Evolutionary conservation across 2,113 vertebrate genomes (phyloP).

Genomic region (Notothenia rossii): DNA sequence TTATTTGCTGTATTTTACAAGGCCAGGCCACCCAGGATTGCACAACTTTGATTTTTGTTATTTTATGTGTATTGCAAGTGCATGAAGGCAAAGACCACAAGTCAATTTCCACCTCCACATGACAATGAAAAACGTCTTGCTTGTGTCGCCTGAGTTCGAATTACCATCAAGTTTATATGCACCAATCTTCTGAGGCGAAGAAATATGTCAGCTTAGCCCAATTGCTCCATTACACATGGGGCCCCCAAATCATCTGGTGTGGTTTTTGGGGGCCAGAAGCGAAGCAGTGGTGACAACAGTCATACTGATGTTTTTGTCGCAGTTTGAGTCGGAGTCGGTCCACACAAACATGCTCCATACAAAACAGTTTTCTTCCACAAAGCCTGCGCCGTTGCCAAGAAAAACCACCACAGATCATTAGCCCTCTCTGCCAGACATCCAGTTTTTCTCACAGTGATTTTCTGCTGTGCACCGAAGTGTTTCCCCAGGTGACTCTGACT

Average conservation of each 20-base stretch:
- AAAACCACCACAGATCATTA: constrained; percentile 61
- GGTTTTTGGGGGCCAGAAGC: constrained; percentile 54
- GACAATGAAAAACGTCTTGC: constrained; percentile 33
- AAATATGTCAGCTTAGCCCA: constrained; percentile 33
- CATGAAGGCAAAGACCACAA: constrained; percentile 28
- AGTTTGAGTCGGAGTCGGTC: constrained; percentile 48
- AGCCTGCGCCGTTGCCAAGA: constrained; percentile 45
- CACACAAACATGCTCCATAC: constrained; percentile 27
- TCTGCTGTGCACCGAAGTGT: not conserved
- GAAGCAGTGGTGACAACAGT: constrained; percentile 61
- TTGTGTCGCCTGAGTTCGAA: constrained; percentile 15
- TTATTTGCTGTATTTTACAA: constrained; percentile 11
- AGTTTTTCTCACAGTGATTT: constrained; percentile 26
- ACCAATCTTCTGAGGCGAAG: not conserved
- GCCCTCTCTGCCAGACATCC: constrained; percentile 47
- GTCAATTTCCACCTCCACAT: constrained; percentile 29
- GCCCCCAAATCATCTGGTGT: constrained; percentile 54
- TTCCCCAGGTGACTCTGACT: constrained; percentile 54
- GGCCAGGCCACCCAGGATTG: constrained; percentile 29
- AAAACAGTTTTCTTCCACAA: constrained; percentile 35
- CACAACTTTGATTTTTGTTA: constrained; percentile 14
- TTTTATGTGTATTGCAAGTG: constrained; percentile 11
- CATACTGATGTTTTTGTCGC: constrained; percentile 23
- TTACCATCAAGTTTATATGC: constrained; percentile 1
- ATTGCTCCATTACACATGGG: constrained; percentile 47